Evolutionary conservation across 1,140 invertebrate species (phyloP), one percentile per base, ranked within the genome.

Genomic region (Leguminivora glycinivorella): DNA sequence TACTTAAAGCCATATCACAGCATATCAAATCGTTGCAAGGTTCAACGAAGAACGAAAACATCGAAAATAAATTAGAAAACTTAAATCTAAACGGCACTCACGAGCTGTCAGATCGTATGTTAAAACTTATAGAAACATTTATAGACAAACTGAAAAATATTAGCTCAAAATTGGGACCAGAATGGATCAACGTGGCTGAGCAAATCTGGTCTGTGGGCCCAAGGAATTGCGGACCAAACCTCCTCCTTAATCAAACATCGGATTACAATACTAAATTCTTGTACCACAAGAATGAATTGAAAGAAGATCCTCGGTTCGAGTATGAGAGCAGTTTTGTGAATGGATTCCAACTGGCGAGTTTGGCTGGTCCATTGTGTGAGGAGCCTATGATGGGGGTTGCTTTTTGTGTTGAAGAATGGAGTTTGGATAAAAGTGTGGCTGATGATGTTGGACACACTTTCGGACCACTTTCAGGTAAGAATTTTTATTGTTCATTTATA

Each of bases 361-460:
- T 96, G 14, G 94, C 96, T 58, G 98, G 98, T 4, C 97, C 98
- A 4, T 84, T 99, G 19, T 99, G 98, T 92, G 97, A 99, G 85
- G 98, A 99, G 83, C 97, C 98, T 17, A 97, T 99, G 96, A 96
- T 96, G 93, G 98, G 98, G 1, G 97, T 99, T 0, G 97, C 95
- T 70, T 98, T 99, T 89, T 92, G 97, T 72, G 93, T 99, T 1
- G 95, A 98, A 82, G 95, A 96, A 80, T 97, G 96, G 96, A 92
- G 92, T 68, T 83, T 95, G 6, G 88, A 94, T 69, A 92, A 93
- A 70, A 82, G 85, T 66, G 86, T 87, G 6, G 83, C 82, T 29
- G 91, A 93, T 26, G 89, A 93, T 67, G 83, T 84, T 73, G 82
- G 85, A 38, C 84, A 90, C 72, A 87, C 88, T 4, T 93, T 88